Percentiles rank a stretch among this genome's conserved stretches.
Conservation (phyloP, 2,113 vertebrate genomes). For the Chaetura pelagica region DNA sequence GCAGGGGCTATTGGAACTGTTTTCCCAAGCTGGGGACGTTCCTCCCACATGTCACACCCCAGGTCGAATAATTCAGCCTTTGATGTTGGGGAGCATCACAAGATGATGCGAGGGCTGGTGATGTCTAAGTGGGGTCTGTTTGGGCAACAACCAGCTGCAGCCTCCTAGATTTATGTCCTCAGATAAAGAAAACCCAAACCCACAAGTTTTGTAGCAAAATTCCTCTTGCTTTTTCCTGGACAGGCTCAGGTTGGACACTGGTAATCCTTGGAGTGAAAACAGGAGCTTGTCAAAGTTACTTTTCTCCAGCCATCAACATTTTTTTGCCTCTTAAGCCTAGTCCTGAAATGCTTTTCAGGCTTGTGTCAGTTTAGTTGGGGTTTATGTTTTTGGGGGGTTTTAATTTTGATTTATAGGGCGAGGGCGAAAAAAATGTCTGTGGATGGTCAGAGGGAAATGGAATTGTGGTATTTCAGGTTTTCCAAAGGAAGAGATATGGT, state of each 20-base stretch:
- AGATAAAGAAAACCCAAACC: neutral
- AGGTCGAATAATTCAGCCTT: neutral
- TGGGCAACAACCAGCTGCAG: neutral
- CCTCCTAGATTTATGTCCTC: neutral
- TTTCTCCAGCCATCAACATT: neutral
- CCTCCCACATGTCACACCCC: constrained; percentile 20
- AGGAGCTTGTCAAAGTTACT: neutral
- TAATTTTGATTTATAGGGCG: neutral
- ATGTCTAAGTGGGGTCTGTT: neutral
- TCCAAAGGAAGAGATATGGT: neutral
- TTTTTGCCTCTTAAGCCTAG: rapidly evolving
- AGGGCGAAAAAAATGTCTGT: neutral
- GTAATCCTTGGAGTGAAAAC: neutral
- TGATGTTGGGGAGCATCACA: constrained; percentile 18
- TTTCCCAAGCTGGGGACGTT: neutral
- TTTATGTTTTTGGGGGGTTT: neutral
- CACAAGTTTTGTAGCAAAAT: neutral
- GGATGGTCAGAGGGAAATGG: rapidly evolving
- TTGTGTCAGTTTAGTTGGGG: rapidly evolving
- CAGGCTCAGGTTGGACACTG: too few relatives aligned
- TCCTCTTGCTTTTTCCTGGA: neutral
- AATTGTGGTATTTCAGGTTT: neutral
- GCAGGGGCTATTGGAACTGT: neutral
- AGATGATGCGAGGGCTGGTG: neutral
- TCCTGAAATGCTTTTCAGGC: neutral